Evolutionary conservation across 2,113 vertebrate genomes (phyloP).

Genomic region (Acanthisitta chloris): DNA sequence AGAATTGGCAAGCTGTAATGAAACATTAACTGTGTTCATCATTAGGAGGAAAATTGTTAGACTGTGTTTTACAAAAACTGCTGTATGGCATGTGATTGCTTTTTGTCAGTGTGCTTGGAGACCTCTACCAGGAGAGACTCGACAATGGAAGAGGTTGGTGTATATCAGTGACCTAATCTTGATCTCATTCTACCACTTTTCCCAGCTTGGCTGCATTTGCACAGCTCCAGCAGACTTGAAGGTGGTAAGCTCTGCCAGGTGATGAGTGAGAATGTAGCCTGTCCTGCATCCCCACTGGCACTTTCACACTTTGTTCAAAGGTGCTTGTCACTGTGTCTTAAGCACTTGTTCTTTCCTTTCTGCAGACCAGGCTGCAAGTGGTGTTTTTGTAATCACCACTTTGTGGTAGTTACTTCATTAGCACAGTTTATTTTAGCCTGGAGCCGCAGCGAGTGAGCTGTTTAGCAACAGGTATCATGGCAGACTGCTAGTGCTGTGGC

Average conservation of each 20-base stretch:
- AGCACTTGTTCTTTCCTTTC: background rate
- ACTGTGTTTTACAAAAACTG: background rate
- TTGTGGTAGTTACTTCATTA: conserved; percentile 5
- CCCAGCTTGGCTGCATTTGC: background rate
- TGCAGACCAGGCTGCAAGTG: background rate
- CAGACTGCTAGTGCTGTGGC: background rate
- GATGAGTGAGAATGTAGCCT: background rate
- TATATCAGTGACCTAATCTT: background rate
- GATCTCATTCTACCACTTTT: background rate
- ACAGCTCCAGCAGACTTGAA: background rate
- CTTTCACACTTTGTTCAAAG: background rate
- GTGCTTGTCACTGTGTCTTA: background rate
- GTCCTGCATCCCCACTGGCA: background rate
- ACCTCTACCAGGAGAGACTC: background rate
- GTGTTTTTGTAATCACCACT: background rate
- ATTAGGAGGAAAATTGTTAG: background rate
- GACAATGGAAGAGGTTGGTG: background rate
- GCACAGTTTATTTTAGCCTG: conserved; percentile 4
- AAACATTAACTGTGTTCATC: background rate
- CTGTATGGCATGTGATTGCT: background rate
- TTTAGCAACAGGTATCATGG: background rate
- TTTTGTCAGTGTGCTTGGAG: background rate
- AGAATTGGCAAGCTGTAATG: background rate
- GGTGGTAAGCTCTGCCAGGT: background rate
- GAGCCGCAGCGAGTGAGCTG: background rate